Base-by-base conservation (phyloP, 2,113 vertebrate genomes). In the Callospermophilus lateralis region DNA sequence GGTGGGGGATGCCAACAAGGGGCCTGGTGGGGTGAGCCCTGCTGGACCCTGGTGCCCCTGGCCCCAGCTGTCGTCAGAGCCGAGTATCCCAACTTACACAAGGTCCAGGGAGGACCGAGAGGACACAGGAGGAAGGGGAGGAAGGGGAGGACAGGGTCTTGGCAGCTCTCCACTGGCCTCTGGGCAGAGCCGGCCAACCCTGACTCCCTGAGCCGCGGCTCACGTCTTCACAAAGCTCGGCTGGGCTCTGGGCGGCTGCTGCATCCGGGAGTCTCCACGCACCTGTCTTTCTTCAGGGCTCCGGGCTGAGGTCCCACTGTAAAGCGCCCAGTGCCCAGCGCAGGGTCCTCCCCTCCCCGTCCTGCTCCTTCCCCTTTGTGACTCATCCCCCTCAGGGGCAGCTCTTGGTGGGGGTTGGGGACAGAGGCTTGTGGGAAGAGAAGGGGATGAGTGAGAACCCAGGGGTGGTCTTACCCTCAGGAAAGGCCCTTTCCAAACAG, bases 161-260 rank as follows among this genome's bases (percentile, higher is more conserved):
- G 79, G 76, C 32, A 4, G 58, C 4, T 8, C 10, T 83, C 88
- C 39, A 34, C 6, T 3, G 55, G 58, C 74, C 58, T 12, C 9
- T 26, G 0, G 3, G 39, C 78, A 22, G 39, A 45, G 26, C 79
- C 39, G 65, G 45, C 86, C 28, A 85, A 55, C 70, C 84, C 90
- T 80, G 5, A 17, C 58, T 53, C 89, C 39, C 48, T 16, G 42
- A 55, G 58, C 92, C 87, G 48, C 72, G 95, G 86, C 65, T 61
- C 58, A 0, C 70, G n/a, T 48, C 74, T 70, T 42, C 76, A 95
- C 92, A 95, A 95, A 94, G 97, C 87, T 72, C 13, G 37, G 48
- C 94, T 95, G 90, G 90, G 79, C 80, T 92, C 77, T 0, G 42
- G 28, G 90, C 80, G 84, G 84, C 95, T 97, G 94, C 48, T 2